Percentiles rank a stretch among this genome's conserved stretches.
These are phyloP conservation scores for Aporophyla nigra DNA, from an alignment of 2,888 invertebrate species.

Conservation along the genomic window DNA sequence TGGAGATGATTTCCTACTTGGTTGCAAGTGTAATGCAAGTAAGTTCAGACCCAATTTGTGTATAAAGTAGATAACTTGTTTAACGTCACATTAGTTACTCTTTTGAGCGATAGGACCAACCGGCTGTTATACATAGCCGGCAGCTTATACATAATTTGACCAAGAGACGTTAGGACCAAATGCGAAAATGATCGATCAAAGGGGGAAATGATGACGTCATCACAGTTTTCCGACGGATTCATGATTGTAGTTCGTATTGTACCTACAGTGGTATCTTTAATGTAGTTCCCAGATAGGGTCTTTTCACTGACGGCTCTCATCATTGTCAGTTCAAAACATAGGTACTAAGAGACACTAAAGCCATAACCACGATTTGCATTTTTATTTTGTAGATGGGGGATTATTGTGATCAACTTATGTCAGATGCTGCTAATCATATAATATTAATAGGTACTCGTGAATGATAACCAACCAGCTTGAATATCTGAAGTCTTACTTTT, in stretches of 20 bases:
- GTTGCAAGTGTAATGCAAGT: not conserved
- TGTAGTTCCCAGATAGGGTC: not conserved
- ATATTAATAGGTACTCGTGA: not conserved
- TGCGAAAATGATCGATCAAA: not conserved
- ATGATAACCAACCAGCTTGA: not conserved
- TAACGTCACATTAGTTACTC: not conserved
- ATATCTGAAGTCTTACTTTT: not conserved
- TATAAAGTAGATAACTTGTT: not conserved
- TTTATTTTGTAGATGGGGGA: not conserved
- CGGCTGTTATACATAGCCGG: too few species aligned
- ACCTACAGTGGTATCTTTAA: too few species aligned
- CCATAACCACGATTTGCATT: not conserved
- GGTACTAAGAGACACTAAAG: not conserved
- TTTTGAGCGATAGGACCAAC: not conserved
- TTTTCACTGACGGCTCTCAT: not conserved
- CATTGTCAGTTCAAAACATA: not conserved
- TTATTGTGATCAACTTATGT: too few species aligned
- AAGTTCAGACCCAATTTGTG: not conserved
- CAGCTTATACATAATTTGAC: not conserved
- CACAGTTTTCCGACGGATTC: not conserved
- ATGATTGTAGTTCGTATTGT: too few species aligned
- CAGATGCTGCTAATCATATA: not conserved
- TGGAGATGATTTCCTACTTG: not conserved
- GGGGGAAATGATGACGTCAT: not conserved
- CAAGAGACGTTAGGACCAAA: not conserved